Base-by-base conservation (phyloP, 1,140 invertebrate species). In the Neodiprion virginianus region DNA sequence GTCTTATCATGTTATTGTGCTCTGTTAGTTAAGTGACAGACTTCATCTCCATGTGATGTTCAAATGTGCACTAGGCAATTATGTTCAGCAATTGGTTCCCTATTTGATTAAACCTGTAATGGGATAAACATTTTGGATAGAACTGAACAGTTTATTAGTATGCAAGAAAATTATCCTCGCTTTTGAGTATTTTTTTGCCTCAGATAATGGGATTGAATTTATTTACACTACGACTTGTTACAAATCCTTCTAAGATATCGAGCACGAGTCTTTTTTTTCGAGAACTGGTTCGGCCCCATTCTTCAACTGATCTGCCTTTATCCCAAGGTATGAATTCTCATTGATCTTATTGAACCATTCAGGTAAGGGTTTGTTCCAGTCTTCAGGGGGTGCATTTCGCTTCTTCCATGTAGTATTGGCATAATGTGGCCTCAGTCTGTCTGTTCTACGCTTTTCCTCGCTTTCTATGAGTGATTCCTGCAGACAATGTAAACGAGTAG, bases 351-450 rank as follows among this genome's bases (percentile, higher is more conserved):
- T 79, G 82, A 96, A 88, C 91, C 92, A 93, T 28, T 94, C 91
- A 8, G 96, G 95, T 76, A 97, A 84, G 7, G 94, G 94, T 74
- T 89, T 89, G 76, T 92, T 91, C 96, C 96, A 97, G 83, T 96
- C 92, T 75, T 87, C 82, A 7, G 96, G 96, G 8, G 95, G 95
- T 72, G 87, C 78, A n/a, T 90, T 88, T 69, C 96, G 89, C 81
- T 92, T 93, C 79, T 92, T 88, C 96, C 96, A 97, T 17, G 93
- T 90, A 82, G 94, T 89, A 87, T 97, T 97, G 14, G 80, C 81
- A 77, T 91, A 92, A 84, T 96, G 94, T 1, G 90, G 89, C 61
- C 83, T 82, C 71, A 96, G 82, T 77, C 96, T 88, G 69, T 89
- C 83, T 48, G 87, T 72, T 73, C 93, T 89, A 14, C 95, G 87